Evolutionary conservation across 2,888 invertebrate species (phyloP), one percentile per base, ranked within the genome.

Genomic region (Dynastes tityus): DNA sequence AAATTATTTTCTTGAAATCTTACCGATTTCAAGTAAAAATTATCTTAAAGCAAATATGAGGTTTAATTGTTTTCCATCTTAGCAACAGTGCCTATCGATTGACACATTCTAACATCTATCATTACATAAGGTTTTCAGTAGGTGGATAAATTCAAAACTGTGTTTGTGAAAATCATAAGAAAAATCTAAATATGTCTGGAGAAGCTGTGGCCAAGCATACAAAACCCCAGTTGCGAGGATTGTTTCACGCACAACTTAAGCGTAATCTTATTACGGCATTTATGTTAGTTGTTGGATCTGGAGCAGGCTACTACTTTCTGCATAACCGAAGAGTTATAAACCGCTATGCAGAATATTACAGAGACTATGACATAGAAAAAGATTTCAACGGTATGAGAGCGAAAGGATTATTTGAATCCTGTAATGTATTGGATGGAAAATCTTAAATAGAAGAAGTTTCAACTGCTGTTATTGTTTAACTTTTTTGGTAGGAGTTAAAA

Each of bases 301-400:
- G 91, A 0, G 49, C 87, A 0, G 85, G 85, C 1, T 85, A 87
- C 76, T 92, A 93, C 81, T 2, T 88, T 0, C 4, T 90, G 0
- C 81, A 92, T 29, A 89, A 87, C 45, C 86, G 90, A n/a, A 90
- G 91, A 0, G 90, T 91, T 78, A 92, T 90, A 81, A 85, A 87
- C 2, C 89, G 87, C 70, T 94, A 95, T 81, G 92, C 90, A 51
- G 93, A 94, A 49, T 95, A 92, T 87, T 94, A 95, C 90, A 92
- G 90, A 95, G 91, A 90, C 78, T 93, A 92, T 76, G 93, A 93
- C 81, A 91, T 91, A 0, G 90, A 92, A 82, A 91, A 90, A 84
- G 92, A 92, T 65, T 93, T 92, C 82, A 90, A 92, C 83, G 89
- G 90, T 80, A 93, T 93, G 91, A 90, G 89, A 84, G 86, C 88